A percentile compares a stretch with the other conserved stretches of the same genome.
phyloP scores from a whole-genome alignment of 2,888 invertebrate genomes.

The Oegoconia quadripuncta region DNA sequence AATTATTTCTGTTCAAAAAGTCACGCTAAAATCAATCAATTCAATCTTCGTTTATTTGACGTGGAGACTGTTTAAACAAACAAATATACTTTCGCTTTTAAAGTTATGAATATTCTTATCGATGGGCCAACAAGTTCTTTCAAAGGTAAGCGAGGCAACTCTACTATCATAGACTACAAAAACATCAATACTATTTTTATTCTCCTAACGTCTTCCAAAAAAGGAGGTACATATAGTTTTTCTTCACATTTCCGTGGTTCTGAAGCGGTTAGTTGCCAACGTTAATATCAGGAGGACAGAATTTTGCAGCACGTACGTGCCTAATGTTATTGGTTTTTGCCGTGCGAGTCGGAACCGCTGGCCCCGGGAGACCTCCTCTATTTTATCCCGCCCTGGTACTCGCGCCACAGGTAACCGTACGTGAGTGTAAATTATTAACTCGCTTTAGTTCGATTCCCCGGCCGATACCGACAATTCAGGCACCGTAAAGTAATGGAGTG shows the following conservation, averaged over 20 bases:
- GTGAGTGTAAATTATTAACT: constrained; percentile 46
- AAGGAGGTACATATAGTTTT: too few relatives aligned
- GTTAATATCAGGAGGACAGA: constrained; percentile 45
- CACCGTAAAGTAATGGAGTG: constrained; percentile 8
- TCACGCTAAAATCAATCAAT: too few relatives aligned
- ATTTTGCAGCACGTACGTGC: constrained; percentile 49
- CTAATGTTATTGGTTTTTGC: constrained; percentile 73
- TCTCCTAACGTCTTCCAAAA: too few relatives aligned
- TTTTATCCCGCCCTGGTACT: constrained; percentile 56
- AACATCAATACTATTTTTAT: too few relatives aligned
- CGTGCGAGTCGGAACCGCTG: constrained; percentile 38
- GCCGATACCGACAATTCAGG: constrained; percentile 6
- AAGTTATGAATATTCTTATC: too few relatives aligned
- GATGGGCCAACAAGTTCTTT: too few relatives aligned
- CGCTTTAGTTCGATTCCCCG: constrained; percentile 8
- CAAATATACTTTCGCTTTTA: too few relatives aligned
- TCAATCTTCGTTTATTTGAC: too few relatives aligned
- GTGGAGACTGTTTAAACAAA: too few relatives aligned
- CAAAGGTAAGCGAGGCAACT: too few relatives aligned
- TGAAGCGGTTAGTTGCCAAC: constrained; percentile 14
- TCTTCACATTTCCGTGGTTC: constrained; percentile 13
- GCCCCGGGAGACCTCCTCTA: constrained; percentile 57
- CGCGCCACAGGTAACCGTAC: constrained; percentile 38
- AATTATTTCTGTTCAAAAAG: too few relatives aligned
- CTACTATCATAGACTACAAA: too few relatives aligned